Conservation (phyloP, 2,888 invertebrate species). For the Andrena marginata region DNA sequence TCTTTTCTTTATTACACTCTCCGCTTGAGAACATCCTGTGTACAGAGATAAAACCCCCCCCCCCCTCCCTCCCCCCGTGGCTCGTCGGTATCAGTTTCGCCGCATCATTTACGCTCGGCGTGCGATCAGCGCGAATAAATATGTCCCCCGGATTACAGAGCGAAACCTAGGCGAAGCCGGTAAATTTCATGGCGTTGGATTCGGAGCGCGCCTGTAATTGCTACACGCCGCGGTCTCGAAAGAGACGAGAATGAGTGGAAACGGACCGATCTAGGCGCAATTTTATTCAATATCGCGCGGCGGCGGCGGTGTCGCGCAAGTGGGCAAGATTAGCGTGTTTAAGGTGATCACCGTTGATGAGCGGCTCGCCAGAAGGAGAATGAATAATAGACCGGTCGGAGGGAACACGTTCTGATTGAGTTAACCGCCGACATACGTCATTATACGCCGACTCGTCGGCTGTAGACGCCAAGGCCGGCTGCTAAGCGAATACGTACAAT, state of each 20-base stretch:
- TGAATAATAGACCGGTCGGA: conserved; percentile 67
- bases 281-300: conserved; percentile 56
- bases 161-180: background rate
- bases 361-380: conserved; percentile 60
- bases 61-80: no score
- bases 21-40: no score
- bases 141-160: background rate
- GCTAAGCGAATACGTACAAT: conserved; percentile 65
- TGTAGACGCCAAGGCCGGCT: conserved; percentile 67
- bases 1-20: no score
- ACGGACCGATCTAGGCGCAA: conserved; percentile 36
- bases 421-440: conserved; percentile 70
- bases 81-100: background rate
- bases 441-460: conserved; percentile 66
- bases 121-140: conserved; percentile 11
- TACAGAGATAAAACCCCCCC: background rate
- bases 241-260: conserved; percentile 27
- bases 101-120: background rate
- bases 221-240: conserved; percentile 19
- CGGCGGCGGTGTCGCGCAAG: conserved; percentile 51
- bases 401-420: conserved; percentile 74
- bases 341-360: conserved; percentile 66
- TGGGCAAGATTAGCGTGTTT: conserved; percentile 61
- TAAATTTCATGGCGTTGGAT: conserved; percentile 20
- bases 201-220: background rate